Percentiles rank a stretch among this genome's conserved stretches.
Conservation (phyloP, 2,888 invertebrate species). For the Aspidiotus destructor region DNA sequence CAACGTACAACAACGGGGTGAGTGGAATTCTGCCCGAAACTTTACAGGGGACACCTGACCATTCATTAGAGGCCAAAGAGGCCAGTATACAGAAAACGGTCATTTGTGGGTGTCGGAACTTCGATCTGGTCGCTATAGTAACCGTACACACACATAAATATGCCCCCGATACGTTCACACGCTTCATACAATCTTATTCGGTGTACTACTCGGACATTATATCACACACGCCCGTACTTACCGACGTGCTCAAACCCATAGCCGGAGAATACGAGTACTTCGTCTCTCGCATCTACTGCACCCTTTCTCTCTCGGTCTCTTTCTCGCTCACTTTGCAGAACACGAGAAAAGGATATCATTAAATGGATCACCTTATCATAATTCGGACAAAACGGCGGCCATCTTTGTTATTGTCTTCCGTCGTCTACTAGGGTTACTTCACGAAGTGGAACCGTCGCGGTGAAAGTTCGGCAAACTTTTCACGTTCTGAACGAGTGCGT, state of each 20-base stretch:
- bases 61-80: slow-evolving; percentile 24
- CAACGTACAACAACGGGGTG: slow-evolving; percentile 10
- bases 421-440: slow-evolving; percentile 1
- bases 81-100: slow-evolving; percentile 30
- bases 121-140: slow-evolving; percentile 33
- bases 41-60: slow-evolving; percentile 31
- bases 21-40: slow-evolving; percentile 28
- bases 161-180: background rate
- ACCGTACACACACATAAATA: slow-evolving; percentile 18
- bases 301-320: background rate
- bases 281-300: no score
- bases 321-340: slow-evolving; percentile 2
- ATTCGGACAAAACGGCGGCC: slow-evolving; percentile 31
- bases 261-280: slow-evolving; percentile 6
- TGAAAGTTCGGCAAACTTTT: slow-evolving; percentile 2
- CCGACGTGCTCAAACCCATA: slow-evolving; percentile 7
- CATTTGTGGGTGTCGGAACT: slow-evolving; percentile 34
- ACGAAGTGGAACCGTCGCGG: background rate
- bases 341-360: slow-evolving; percentile 31
- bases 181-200: background rate
- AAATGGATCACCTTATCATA: slow-evolving; percentile 34
- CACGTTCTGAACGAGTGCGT: no score
- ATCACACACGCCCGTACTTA: slow-evolving; percentile 3
- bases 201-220: no score
- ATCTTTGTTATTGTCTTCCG: slow-evolving; percentile 32